Evolutionary conservation across 2,888 invertebrate species (phyloP).

Genomic region (Pedicia rivosa): DNA sequence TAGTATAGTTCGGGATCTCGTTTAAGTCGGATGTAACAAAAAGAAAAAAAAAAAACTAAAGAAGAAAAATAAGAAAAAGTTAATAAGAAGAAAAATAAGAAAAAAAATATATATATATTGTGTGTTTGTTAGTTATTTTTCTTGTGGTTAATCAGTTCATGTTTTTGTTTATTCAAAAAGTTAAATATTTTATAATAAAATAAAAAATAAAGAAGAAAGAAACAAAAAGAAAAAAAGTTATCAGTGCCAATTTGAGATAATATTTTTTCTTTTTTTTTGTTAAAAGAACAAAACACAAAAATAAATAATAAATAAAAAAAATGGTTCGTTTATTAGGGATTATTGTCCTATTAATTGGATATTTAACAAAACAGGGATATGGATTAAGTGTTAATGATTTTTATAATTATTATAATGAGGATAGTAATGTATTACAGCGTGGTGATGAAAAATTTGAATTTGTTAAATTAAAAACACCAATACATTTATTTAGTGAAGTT

Average conservation of each 20-base stretch:
- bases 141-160: no score
- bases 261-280: no score
- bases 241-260: background rate
- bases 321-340: background rate
- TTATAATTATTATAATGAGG: conserved; percentile 10
- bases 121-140: no score
- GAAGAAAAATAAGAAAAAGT: background rate
- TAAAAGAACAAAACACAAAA: background rate
- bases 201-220: background rate
- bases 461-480: conserved; percentile 35
- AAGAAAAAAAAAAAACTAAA: background rate
- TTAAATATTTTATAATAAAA: background rate
- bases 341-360: background rate
- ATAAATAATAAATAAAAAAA: background rate
- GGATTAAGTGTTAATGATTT: conserved; percentile 6
- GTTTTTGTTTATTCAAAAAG: no score
- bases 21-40: background rate
- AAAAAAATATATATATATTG: no score
- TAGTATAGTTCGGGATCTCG: background rate
- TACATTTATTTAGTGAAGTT: conserved; percentile 60
- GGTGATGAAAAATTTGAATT: conserved; percentile 25
- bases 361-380: background rate
- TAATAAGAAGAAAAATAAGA: no score
- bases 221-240: background rate
- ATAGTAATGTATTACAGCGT: conserved; percentile 15